Conservation (phyloP, 2,797 vertebrate species). For the Falco rusticolus region DNA sequence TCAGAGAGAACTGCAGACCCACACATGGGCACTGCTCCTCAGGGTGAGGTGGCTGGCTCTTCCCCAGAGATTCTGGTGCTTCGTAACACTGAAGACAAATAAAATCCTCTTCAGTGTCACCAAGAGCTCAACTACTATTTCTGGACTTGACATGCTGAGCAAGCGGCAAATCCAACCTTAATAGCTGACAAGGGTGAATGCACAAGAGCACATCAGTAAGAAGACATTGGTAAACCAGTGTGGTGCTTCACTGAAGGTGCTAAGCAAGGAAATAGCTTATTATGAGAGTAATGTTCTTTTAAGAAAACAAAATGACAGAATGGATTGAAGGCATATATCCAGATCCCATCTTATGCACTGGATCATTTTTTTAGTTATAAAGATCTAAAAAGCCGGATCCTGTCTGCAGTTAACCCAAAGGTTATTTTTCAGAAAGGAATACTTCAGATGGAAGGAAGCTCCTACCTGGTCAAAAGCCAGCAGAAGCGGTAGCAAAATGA, state of each 20-base stretch:
- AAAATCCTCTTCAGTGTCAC: neutral
- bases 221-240: neutral
- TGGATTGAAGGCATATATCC: neutral
- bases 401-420: neutral
- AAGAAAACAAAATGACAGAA: neutral
- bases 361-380: neutral
- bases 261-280: neutral
- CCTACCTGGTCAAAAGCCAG: neutral
- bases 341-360: neutral
- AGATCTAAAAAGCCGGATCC: neutral
- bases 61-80: neutral
- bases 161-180: fast-evolving
- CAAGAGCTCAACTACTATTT: neutral
- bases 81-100: neutral
- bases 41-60: neutral
- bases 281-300: neutral
- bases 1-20: neutral
- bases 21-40: neutral
- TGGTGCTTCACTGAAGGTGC: neutral
- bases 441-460: neutral
- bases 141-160: neutral
- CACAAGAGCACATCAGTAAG: neutral
- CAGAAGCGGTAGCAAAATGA: neutral
- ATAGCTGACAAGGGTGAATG: neutral
- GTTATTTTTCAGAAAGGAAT: neutral